Evolutionary conservation across 2,113 vertebrate species (phyloP).

Genomic region (Noturus placidus): DNA sequence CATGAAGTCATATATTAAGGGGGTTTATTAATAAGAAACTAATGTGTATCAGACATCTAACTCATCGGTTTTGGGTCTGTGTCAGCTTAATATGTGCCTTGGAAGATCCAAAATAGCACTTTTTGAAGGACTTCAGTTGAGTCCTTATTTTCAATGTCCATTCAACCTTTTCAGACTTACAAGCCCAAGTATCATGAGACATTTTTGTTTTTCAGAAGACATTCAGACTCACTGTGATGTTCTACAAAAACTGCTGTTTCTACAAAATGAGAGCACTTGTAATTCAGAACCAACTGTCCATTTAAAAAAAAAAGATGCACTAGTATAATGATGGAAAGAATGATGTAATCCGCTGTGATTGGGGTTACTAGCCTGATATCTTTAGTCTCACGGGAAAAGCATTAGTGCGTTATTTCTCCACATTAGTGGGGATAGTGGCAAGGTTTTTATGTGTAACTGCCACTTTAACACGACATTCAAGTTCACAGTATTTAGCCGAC

Average conservation of each 20-base stretch:
- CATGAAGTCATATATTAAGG: not conserved
- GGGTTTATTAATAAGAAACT: not conserved
- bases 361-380: not conserved
- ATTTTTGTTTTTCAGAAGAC: not conserved
- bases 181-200: not conserved
- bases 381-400: not conserved
- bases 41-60: not conserved
- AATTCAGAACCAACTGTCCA: not conserved
- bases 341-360: not conserved
- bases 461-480: not conserved
- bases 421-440: not conserved
- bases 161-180: not conserved
- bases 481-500: not conserved
- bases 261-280: not conserved
- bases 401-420: not conserved
- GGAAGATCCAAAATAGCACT: slow-evolving; percentile 59
- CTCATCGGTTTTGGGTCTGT: not conserved
- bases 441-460: not conserved
- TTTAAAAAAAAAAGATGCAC: not conserved
- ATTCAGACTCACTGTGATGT: not conserved
- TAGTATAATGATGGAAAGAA: not conserved
- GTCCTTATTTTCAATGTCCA: not conserved
- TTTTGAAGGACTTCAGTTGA: slow-evolving; percentile 43
- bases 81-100: slow-evolving; percentile 23
- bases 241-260: not conserved